Evolutionary conservation across 2,113 vertebrate species (phyloP).

Genomic region (Zapus hudsonius): DNA sequence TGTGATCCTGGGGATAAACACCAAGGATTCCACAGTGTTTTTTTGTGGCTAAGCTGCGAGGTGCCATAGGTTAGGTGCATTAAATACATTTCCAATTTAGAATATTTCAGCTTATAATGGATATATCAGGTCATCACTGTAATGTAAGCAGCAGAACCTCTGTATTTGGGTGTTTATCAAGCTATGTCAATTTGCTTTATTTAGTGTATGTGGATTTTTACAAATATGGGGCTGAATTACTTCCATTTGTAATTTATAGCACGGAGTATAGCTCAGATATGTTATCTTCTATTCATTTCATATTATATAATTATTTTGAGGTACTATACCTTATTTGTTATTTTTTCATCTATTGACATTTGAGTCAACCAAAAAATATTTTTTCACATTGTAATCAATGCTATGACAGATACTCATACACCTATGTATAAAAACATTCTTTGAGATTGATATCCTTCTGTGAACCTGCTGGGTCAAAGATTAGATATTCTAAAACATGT

Average conservation of each 20-base stretch:
- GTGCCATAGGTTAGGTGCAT: not conserved
- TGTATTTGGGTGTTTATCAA: not conserved
- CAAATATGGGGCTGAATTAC: not conserved
- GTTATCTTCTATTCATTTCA: not conserved
- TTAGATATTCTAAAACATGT: not conserved
- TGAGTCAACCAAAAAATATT: not conserved
- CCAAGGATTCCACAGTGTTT: not conserved
- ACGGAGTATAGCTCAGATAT: not conserved
- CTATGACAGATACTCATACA: not conserved
- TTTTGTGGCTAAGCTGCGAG: no score
- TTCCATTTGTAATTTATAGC: not conserved
- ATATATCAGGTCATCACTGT: not conserved
- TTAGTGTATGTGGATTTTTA: not conserved
- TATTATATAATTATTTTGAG: not conserved
- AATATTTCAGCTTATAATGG: not conserved
- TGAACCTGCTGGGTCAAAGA: constrained; percentile 1
- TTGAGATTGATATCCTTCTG: not conserved
- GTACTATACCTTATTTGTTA: not conserved
- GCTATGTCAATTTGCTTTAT: not conserved
- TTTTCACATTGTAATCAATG: not conserved
- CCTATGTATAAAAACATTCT: not conserved
- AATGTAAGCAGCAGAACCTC: not conserved
- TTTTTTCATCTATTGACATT: not conserved
- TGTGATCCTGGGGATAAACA: not conserved
- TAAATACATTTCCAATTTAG: not conserved